Percentiles rank a stretch among this genome's conserved stretches.
Evolutionary conservation across 1,140 invertebrate species (phyloP).

Genomic region (Trissolcus basalis): DNA sequence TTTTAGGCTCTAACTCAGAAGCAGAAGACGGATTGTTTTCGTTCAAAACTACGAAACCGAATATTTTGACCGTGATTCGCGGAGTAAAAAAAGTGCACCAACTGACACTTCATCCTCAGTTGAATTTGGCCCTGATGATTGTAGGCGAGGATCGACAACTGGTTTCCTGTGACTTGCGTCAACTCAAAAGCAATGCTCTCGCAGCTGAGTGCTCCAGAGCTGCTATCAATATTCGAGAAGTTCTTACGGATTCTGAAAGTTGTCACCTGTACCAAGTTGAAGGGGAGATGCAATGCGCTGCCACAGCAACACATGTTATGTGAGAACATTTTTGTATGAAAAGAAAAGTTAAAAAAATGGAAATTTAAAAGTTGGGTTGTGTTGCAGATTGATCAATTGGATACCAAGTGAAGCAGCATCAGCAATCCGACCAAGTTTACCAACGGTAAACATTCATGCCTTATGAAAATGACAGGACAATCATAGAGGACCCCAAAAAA

Average conservation of each 20-base stretch:
- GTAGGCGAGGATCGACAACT: conserved; percentile 80
- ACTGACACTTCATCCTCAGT: conserved; percentile 77
- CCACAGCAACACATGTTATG: conserved; percentile 81
- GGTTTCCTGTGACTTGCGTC: conserved; percentile 80
- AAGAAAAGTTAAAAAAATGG: no score
- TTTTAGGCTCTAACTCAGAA: no score
- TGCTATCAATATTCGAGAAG: conserved; percentile 77
- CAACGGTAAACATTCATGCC: conserved; percentile 91
- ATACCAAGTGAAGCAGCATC: conserved; percentile 76
- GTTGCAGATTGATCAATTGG: conserved; percentile 75
- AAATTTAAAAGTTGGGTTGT: no score
- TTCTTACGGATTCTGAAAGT: conserved; percentile 77
- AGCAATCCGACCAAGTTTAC: conserved; percentile 85
- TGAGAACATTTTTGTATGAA: no score
- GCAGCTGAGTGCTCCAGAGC: conserved; percentile 79
- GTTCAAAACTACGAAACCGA: conserved; percentile 63
- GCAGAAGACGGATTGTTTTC: conserved; percentile 73
- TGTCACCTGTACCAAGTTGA: conserved; percentile 81
- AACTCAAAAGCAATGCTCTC: conserved; percentile 79
- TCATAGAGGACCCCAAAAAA: conserved; percentile 80
- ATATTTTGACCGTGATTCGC: conserved; percentile 75
- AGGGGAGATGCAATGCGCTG: conserved; percentile 79
- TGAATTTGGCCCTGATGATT: conserved; percentile 82
- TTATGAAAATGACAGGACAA: conserved; percentile 78
- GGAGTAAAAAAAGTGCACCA: conserved; percentile 82